Base-by-base conservation (phyloP, 1,140 invertebrate species). In the Sycobia sp. region DNA sequence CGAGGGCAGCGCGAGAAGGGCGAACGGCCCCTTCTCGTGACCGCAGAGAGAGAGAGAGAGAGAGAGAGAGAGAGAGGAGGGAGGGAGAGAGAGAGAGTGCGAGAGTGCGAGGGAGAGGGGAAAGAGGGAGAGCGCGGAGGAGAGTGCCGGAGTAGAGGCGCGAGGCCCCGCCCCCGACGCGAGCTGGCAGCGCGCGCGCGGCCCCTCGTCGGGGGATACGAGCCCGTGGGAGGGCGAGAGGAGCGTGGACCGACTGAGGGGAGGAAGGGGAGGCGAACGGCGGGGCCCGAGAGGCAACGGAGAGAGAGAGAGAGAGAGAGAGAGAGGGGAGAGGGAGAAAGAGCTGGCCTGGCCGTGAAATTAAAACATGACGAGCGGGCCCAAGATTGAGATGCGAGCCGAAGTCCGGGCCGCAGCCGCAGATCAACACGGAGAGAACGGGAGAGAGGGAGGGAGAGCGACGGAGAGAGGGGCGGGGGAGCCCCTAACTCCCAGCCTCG, bases 351-450 rank as follows among this genome's bases (percentile, higher is more conserved):
- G 61, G 72, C 76, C 77, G 75, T 79, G 77, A 77, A 77, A 79
- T 79, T 77, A 77, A 79, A 79, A 77, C 75, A 77, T 76, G 77
- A 77, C 75, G 74, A 76, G 70, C 71, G 71, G 47, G 56, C 36
- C 23, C 70, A 66, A 74, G 76, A 77, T 77, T 78, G 73, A 77
- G 76, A 78, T 69, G 71, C 74, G 73, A 65, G 68, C 73, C 54
- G 29, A 32, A 16, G n/a, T 49, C 14, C 49, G 49, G 20, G 20
- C 43, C 10, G 41, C 25, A 29, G 34, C 41, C 41, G 20, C 51
- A 8, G 36, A 41, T 25, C 23, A 54, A 41, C 51, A 20, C n/a
- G n/a, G n/a, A n/a, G n/a, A n/a, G n/a, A n/a, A n/a, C n/a, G 29
- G 11, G 29, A 4, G 29, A 32, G 29, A 11, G 5, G 5, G 29